These are phyloP conservation scores for Galeopterus variegatus DNA, from an alignment of 2,113 vertebrate species.

Conservation along the genomic window DNA sequence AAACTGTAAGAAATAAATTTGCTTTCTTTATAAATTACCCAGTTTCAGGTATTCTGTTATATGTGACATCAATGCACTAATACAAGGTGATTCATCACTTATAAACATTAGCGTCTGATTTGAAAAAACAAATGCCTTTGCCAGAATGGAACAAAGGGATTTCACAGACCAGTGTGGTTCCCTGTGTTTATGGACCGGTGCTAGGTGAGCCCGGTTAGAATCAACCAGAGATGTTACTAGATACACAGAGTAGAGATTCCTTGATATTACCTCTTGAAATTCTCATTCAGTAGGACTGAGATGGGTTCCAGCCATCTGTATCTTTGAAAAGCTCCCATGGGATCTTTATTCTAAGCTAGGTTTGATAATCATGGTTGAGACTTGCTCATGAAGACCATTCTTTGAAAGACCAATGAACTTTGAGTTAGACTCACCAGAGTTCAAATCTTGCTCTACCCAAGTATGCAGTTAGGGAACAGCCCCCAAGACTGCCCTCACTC, in stretches of 20 bases:
- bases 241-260: neutral
- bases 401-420: neutral
- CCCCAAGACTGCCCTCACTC: neutral
- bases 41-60: no score
- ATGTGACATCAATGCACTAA: no score
- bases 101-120: no score
- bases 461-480: neutral
- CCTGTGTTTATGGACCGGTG: neutral
- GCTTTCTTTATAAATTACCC: no score
- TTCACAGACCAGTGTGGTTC: neutral
- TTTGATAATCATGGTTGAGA: neutral
- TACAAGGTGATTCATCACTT: neutral
- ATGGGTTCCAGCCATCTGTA: neutral
- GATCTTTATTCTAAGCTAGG: neutral
- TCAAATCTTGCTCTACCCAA: neutral
- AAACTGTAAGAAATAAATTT: no score
- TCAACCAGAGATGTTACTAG: neutral
- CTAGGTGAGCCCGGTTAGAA: neutral
- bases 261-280: neutral
- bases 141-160: neutral
- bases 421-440: neutral
- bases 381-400: neutral
- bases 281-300: neutral
- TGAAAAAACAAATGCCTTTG: neutral
- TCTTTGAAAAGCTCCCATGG: neutral